Conservation (phyloP, 2,888 invertebrate species). For the Lampropteryx suffumata region DNA sequence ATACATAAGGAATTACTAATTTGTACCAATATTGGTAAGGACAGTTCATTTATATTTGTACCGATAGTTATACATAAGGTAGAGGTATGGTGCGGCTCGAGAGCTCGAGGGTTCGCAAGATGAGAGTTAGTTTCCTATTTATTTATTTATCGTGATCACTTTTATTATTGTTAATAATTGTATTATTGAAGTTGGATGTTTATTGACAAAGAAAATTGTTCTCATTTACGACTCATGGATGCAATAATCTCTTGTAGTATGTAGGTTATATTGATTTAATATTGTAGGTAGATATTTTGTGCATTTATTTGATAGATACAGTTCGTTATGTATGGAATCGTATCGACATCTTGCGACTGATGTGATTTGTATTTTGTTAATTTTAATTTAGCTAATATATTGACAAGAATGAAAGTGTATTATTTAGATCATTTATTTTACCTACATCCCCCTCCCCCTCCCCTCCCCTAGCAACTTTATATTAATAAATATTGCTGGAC, state of each 20-base stretch:
- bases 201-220: constrained; percentile 22
- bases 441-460: too few relatives aligned
- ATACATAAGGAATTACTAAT: constrained; percentile 31
- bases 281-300: constrained; percentile 42
- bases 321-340: constrained; percentile 49
- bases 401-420: constrained; percentile 37
- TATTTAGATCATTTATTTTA: constrained; percentile 10
- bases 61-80: constrained; percentile 27
- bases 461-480: too few relatives aligned
- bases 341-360: constrained; percentile 51
- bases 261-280: constrained; percentile 30
- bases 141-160: constrained; percentile 20
- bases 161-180: constrained; percentile 9
- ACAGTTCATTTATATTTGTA: constrained; percentile 32
- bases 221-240: constrained; percentile 38
- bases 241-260: constrained; percentile 46
- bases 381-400: constrained; percentile 47
- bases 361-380: constrained; percentile 45
- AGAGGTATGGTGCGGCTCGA: too few relatives aligned
- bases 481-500: too few relatives aligned
- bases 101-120: neutral
- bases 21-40: constrained; percentile 19
- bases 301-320: constrained; percentile 17
- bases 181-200: neutral
- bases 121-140: constrained; percentile 37